Conservation (phyloP, 2,888 invertebrate species). For the Andrena praecox region DNA sequence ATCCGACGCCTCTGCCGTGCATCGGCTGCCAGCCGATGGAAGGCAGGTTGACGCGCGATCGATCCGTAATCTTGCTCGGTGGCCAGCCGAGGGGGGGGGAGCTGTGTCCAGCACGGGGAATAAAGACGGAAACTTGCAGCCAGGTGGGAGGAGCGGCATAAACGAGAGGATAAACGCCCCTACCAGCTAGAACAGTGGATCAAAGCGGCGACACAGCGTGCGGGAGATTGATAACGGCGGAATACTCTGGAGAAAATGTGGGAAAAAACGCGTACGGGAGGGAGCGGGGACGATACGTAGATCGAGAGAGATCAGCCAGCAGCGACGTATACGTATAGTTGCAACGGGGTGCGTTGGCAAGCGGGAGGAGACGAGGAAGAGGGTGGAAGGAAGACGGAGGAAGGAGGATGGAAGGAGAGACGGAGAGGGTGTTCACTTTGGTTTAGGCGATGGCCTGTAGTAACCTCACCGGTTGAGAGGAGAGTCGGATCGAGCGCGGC, state of each 20-base stretch:
- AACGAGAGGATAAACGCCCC: background rate
- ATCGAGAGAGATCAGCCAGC: conserved; percentile 41
- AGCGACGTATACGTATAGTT: conserved; percentile 19
- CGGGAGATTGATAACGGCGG: conserved; percentile 10
- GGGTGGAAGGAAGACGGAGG: conserved; percentile 28
- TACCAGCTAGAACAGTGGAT: background rate
- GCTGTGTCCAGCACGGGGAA: background rate
- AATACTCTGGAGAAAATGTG: conserved; percentile 19
- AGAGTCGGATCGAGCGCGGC: conserved; percentile 76
- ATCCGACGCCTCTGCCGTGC: conserved; percentile 45
- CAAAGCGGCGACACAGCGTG: background rate
- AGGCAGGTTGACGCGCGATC: conserved; percentile 59
- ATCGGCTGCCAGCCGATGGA: conserved; percentile 35
- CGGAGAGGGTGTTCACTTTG: conserved; percentile 72
- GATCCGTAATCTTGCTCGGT: conserved; percentile 64
- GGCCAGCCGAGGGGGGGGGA: conserved; percentile 21
- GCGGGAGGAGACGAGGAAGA: conserved; percentile 41
- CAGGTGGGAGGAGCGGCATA: conserved; percentile 29
- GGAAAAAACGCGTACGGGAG: conserved; percentile 2
- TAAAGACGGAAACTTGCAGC: conserved; percentile 52
- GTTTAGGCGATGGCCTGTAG: conserved; percentile 82
- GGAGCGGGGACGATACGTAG: conserved; percentile 12
- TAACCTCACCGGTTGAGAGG: conserved; percentile 78
- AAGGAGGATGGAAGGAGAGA: conserved; percentile 45
- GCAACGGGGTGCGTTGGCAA: conserved; percentile 58